Conservation (phyloP, 2,113 vertebrate species). For the Cranoglanis bouderius region DNA sequence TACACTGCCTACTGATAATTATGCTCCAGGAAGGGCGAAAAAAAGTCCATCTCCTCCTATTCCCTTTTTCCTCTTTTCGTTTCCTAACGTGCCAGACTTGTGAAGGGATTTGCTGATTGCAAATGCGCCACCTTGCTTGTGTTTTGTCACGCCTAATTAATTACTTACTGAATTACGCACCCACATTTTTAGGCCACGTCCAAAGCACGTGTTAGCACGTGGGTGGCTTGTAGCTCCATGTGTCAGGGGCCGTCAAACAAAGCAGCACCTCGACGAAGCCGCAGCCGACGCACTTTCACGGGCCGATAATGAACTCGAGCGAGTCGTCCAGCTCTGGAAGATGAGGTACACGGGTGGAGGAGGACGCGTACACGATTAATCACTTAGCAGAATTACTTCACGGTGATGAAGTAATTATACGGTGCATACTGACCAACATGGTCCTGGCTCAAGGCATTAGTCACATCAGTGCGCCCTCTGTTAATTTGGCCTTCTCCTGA, state of each 20-base stretch:
- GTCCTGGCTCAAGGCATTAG: constrained; percentile 73
- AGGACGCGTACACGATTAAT: constrained; percentile 62
- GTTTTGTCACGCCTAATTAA: constrained; percentile 69
- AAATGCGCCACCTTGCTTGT: constrained; percentile 51
- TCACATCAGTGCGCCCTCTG: constrained; percentile 73
- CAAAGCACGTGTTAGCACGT: constrained; percentile 49
- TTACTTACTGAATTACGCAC: constrained; percentile 60
- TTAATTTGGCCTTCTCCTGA: constrained; percentile 74
- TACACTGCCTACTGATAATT: constrained; percentile 46
- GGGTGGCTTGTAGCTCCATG: constrained; percentile 25
- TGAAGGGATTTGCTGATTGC: constrained; percentile 50
- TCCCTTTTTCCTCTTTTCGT: constrained; percentile 19
- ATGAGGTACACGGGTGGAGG: not conserved
- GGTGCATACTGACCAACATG: constrained; percentile 69
- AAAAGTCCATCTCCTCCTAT: not conserved
- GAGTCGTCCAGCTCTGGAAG: constrained; percentile 16
- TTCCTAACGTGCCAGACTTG: constrained; percentile 28
- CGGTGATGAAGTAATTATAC: constrained; percentile 75
- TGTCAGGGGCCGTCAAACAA: constrained; percentile 39
- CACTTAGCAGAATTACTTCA: constrained; percentile 70
- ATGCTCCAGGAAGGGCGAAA: constrained; percentile 27
- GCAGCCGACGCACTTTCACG: constrained; percentile 3
- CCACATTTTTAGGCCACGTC: constrained; percentile 50
- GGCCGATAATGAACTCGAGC: constrained; percentile 39
- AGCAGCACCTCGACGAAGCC: constrained; percentile 27